Evolutionary conservation across 2,113 vertebrate genomes (phyloP), one percentile per base, ranked within the genome.

Genomic region (Eurystomus gularis): DNA sequence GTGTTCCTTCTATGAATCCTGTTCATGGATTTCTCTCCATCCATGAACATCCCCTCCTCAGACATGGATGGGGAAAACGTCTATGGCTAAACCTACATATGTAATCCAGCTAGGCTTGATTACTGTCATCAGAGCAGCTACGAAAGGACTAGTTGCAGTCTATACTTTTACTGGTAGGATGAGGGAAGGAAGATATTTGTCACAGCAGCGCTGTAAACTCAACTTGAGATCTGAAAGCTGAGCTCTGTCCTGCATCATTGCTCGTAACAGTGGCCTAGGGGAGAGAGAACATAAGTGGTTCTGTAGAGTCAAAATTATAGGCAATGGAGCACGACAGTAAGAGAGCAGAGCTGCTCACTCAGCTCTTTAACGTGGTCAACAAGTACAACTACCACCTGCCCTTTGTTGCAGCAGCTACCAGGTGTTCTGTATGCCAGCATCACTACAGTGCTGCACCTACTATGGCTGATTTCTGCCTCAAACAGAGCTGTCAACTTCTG

Each of bases 191-290:
- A 85, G n/a, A 39, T 7, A 52, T 92, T 90, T 77, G 28, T 52
- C 66, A 85, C 62, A 82, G 35, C 55, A 73, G 26, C 31, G 33
- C 58, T 70, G 33, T 58, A 68, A 94, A 95, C 37, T 93, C 58
- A 86, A 12, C 16, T 33, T 68, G 65, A 95, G 88, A 78, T 23
- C 82, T 85, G 85, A 95, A 97, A 90, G 76, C 75, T 86, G 71
- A 94, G 35, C 55, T 42, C 37, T 69, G 75, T 73, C 71, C 55
- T 66, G 71, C 71, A 65, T 77, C 82, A 31, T 21, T 93, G 85
- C 85, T 72, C 57, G 13, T 39, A 86, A 70, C 64, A 29, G 16
- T 2, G 24, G 33, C 35, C 39, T 49, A 21, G 42, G 3, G 46
- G 23, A 82, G 57, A 49, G 42, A 51, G 75, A 83, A 60, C 54